Evolutionary conservation across 2,797 vertebrate genomes (phyloP), one percentile per base, ranked within the genome.

Genomic region (Parauchenoglanis ngamensis): DNA sequence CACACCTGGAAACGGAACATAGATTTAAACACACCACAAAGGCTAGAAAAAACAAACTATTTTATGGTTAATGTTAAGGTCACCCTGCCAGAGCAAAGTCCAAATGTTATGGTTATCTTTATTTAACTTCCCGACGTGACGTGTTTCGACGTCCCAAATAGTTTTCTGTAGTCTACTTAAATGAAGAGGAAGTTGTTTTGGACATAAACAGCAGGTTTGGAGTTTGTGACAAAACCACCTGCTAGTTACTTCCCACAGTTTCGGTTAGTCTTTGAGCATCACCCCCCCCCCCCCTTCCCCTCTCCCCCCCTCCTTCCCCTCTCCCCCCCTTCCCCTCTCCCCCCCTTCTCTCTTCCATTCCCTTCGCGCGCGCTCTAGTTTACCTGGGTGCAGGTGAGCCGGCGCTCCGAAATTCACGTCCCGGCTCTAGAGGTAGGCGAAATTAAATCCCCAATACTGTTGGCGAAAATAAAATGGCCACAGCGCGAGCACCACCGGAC

Each of bases 371-470:
- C 65, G 11, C 67, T 44, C 12, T 4, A 6, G 19, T 59, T 84
- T 84, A 84, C 83, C 83, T 84, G 83, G 2, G 63, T 10, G 17
- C 83, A 84, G 83, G 83, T 84, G 68, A 44, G 35, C 52, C 52
- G 67, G 21, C 52, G 61, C 67, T 72, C 68, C 52, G 54, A 67
- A 67, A 52, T 31, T 67, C 61, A 52, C 44, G 81, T 83, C 63
- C 81, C n/a, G 81, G 61, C 63, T 21, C 6, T 21, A 28, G 59
- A 65, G 63, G 81, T 49, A 35, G 40, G 8, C 12, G 17, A 52
- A 83, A 67, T 83, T 67, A 83, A 67, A 68, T 67, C 81, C 81
- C 2, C 25, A 31, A 31, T 28, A 21, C 44, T 17, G 63, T 2
- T 8, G 63, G n/a, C 1, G 63, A 52, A 52, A 52, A 3, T 2